These are phyloP conservation scores for Brachirus orientalis DNA, from an alignment of 2,113 vertebrate genomes.

Conservation along the genomic window DNA sequence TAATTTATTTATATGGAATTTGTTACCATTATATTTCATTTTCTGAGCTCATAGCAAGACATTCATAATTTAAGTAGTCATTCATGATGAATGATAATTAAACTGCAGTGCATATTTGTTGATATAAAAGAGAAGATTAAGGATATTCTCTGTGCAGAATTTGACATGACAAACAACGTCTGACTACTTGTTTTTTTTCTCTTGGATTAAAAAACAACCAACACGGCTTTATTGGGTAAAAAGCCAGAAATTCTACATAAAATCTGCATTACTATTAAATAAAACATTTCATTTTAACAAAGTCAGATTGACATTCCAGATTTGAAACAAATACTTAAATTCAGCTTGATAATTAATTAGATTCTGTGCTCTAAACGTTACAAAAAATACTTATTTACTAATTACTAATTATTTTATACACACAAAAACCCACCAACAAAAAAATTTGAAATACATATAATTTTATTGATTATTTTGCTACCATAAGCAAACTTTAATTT, in stretches of 20 bases:
- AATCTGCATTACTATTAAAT: neutral
- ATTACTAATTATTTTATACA: slow-evolving; percentile 29
- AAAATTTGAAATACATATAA: too few species aligned
- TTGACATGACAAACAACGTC: slow-evolving; percentile 4
- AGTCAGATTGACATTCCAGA: neutral
- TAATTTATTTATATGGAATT: slow-evolving; percentile 23
- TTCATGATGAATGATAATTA: slow-evolving; percentile 9
- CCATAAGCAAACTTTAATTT: too few species aligned
- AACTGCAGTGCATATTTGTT: neutral
- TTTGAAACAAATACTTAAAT: slow-evolving; percentile 17
- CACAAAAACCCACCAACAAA: too few species aligned
- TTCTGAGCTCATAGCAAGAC: neutral
- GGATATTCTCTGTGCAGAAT: neutral
- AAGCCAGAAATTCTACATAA: neutral
- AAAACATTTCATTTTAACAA: slow-evolving; percentile 1
- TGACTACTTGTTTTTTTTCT: slow-evolving; percentile 7
- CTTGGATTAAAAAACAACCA: neutral
- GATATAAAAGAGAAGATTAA: slow-evolving; percentile 4
- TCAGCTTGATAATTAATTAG: slow-evolving; percentile 26
- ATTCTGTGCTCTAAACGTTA: slow-evolving; percentile 28
- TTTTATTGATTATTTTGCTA: too few species aligned
- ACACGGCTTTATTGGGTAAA: neutral
- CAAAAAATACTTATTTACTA: slow-evolving; percentile 39
- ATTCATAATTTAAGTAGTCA: slow-evolving; percentile 1
- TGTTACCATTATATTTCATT: neutral